Evolutionary conservation across 2,797 vertebrate species (phyloP).

Genomic region (Semaprochilodus insignis): DNA sequence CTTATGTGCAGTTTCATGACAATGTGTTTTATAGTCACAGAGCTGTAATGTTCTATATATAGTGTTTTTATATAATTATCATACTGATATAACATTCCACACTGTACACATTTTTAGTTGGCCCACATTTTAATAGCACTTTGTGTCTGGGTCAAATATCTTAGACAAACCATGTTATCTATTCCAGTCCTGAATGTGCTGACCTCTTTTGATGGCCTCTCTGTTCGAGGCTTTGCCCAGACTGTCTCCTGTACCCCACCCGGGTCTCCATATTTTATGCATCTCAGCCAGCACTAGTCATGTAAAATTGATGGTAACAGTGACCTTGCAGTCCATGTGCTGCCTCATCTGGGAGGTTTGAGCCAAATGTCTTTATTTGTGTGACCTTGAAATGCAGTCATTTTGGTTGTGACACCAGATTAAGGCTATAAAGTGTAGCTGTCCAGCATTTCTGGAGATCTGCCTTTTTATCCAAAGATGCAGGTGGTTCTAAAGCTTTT

Average conservation of each 20-base stretch:
- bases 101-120: background rate
- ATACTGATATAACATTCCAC: background rate
- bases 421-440: background rate
- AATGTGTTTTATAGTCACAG: background rate
- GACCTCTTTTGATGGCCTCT: conserved; percentile 16
- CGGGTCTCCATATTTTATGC: conserved; percentile 68
- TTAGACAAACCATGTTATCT: background rate
- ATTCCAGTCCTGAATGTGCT: conserved; percentile 5
- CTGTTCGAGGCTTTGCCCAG: conserved; percentile 65
- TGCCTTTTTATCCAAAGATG: background rate
- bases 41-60: background rate
- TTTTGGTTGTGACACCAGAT: background rate
- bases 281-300: conserved; percentile 65
- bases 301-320: conserved; percentile 76
- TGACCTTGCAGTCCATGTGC: background rate
- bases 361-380: background rate
- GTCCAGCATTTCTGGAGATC: no score
- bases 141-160: background rate
- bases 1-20: background rate
- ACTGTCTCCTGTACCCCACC: conserved; percentile 63
- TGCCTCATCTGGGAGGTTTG: background rate
- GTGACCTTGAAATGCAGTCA: background rate
- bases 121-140: background rate
- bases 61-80: no score
- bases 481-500: background rate